A percentile compares a stretch with the other conserved stretches of the same genome.
Conservation (phyloP, 1,140 invertebrate genomes). For the Drosophila pallidifrons region DNA sequence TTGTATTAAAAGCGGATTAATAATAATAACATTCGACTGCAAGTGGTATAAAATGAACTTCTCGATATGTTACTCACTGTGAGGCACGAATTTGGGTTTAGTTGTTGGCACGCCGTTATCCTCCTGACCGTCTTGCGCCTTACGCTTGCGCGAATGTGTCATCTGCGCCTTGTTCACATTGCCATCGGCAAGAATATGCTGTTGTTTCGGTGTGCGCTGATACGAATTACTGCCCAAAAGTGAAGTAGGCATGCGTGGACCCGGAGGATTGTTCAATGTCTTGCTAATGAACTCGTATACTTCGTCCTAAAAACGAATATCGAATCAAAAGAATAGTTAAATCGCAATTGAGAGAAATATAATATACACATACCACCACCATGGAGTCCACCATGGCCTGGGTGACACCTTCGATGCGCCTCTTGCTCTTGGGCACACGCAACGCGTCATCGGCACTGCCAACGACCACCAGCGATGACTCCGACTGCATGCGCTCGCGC, state of each 20-base stretch:
- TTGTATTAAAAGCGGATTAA: slow-evolving; percentile 16
- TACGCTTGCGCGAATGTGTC: slow-evolving; percentile 55
- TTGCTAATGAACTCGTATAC: slow-evolving; percentile 88
- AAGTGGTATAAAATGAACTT: not conserved
- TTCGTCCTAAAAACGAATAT: slow-evolving; percentile 86
- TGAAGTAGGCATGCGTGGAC: slow-evolving; percentile 86
- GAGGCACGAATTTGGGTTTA: slow-evolving; percentile 67
- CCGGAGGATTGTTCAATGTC: slow-evolving; percentile 87
- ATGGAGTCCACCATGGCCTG: slow-evolving; percentile 93
- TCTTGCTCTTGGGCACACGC: slow-evolving; percentile 89
- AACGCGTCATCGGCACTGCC: slow-evolving; percentile 93
- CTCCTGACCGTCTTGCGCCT: slow-evolving; percentile 41
- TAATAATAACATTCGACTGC: not conserved
- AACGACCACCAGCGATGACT: slow-evolving; percentile 92
- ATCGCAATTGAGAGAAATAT: not conserved
- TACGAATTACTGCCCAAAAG: slow-evolving; percentile 48
- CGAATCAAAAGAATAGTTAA: not conserved
- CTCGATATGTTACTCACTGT: slow-evolving; percentile 51
- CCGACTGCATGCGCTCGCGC: slow-evolving; percentile 90
- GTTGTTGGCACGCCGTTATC: slow-evolving; percentile 23
- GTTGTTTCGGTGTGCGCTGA: slow-evolving; percentile 51
- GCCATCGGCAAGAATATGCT: slow-evolving; percentile 55
- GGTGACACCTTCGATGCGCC: slow-evolving; percentile 90
- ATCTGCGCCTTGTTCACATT: slow-evolving; percentile 57
- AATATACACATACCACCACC: slow-evolving; percentile 87